Percentiles rank a stretch among this genome's conserved stretches.
Evolutionary conservation across 2,797 vertebrate genomes (phyloP).

Genomic region (Lacerta bilineata): DNA sequence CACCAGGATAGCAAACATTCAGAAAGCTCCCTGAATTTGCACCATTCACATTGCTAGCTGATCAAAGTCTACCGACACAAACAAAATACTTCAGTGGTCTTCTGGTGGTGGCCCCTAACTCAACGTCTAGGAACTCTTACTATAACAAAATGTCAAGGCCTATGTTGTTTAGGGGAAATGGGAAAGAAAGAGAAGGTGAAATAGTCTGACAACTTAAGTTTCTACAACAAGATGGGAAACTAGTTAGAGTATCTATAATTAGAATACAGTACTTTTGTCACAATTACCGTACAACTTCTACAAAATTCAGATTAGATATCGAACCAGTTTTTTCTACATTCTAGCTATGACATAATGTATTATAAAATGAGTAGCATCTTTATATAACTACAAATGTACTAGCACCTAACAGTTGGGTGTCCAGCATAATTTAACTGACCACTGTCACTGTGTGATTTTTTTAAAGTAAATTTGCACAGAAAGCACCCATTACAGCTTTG

Average conservation of each 20-base stretch:
- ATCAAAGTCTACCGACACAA: neutral
- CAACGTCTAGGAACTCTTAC: neutral
- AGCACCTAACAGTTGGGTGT: constrained; percentile 11
- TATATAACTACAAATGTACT: neutral
- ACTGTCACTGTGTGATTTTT: constrained; percentile 1
- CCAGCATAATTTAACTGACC: neutral
- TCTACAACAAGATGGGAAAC: constrained; percentile 9
- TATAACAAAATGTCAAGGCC: neutral
- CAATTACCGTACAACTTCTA: neutral
- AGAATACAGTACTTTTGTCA: neutral
- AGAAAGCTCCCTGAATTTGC: neutral
- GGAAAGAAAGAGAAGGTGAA: constrained; percentile 15
- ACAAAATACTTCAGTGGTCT: neutral
- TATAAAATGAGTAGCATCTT: neutral
- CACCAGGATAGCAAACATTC: neutral
- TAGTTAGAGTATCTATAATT: neutral
- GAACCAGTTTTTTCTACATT: neutral
- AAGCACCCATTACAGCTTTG: neutral
- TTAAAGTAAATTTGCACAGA: neutral
- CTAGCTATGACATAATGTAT: neutral
- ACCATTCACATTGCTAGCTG: neutral
- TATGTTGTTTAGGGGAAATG: neutral
- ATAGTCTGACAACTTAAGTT: constrained; percentile 22
- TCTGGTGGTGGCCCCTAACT: neutral
- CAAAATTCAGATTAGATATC: neutral